phyloP scores from a whole-genome alignment of 2,888 invertebrate genomes.

The Teleiodes luculella region DNA sequence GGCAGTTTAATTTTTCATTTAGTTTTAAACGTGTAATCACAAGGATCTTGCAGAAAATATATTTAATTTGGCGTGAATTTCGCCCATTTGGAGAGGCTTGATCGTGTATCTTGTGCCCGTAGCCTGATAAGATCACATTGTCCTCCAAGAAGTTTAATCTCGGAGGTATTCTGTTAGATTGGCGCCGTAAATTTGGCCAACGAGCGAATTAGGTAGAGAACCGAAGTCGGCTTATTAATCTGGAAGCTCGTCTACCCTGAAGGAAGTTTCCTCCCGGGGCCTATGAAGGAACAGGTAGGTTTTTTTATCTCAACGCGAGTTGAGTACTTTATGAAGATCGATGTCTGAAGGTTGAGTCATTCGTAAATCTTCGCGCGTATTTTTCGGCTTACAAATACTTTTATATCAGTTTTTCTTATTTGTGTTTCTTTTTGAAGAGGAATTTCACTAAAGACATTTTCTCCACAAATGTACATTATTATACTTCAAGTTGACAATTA shows the following conservation, averaged over 20 bases:
- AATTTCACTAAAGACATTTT: no score
- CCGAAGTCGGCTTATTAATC: slow-evolving; percentile 41
- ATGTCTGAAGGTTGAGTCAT: neutral
- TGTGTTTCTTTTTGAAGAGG: no score
- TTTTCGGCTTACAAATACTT: neutral
- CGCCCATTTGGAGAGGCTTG: neutral
- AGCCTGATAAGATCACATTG: slow-evolving; percentile 14
- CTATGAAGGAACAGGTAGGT: slow-evolving; percentile 23
- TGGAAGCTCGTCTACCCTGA: slow-evolving; percentile 20
- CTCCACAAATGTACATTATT: no score
- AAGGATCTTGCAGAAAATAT: neutral
- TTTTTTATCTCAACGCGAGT: neutral
- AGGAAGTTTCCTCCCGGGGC: slow-evolving; percentile 24
- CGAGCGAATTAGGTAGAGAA: slow-evolving; percentile 43
- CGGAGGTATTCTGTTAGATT: slow-evolving; percentile 42
- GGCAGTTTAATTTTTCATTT: neutral
- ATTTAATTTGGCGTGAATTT: slow-evolving; percentile 5
- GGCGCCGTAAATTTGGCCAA: slow-evolving; percentile 47
- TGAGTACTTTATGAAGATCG: neutral
- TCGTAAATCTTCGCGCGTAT: neutral
- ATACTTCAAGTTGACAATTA: no score
- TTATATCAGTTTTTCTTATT: no score
- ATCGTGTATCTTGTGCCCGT: slow-evolving; percentile 6
- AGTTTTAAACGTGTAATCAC: neutral
- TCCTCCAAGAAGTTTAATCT: slow-evolving; percentile 31